Evolutionary conservation across 2,888 invertebrate species (phyloP), one percentile per base, ranked within the genome.

Genomic region (Sussaba pulchella): DNA sequence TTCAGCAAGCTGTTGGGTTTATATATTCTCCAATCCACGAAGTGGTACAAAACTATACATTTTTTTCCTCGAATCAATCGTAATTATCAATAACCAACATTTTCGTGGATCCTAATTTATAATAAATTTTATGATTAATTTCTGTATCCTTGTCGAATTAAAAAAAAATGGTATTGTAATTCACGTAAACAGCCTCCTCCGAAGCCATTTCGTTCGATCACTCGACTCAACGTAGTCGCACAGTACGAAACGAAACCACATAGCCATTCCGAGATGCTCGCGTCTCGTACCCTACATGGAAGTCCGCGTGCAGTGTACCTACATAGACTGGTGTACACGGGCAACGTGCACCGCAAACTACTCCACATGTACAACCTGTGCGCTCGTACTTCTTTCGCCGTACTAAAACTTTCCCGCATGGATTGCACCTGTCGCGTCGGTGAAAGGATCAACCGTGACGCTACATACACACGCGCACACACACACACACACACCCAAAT

Each of bases 381-480:
- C 31, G 77, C 77, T 73, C 80, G 74, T 50, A 74, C 78, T 71
- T 75, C 59, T 78, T 74, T 74, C 70, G 75, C 64, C 70, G 80
- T 86, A 85, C 86, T 86, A 2, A n/a, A 85, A 84, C 86, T 82
- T 85, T 85, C 81, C 78, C 79, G 81, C 77, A 82, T 81, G 83
- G 82, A 82, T 85, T 85, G 85, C 88, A 90, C 89, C 89, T 89
- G 89, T 84, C 82, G 74, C 82, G 52, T 79, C 69, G 86, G 89
- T 88, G 89, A 89, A 89, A 89, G 88, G 88, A 87, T 86, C 77
- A 84, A 74, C 64, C 43, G 82, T 73, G 63, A 41, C 41, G 31
- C 19, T 17, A 12, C 39, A 67, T 21, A 12, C 39, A 67, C 26
- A 14, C 41, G 50, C 21, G 17, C 61, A 52, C 14, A 19, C 24